A percentile compares a stretch with the other conserved stretches of the same genome.
These are phyloP conservation scores for Nycteola revayana DNA, from an alignment of 2,888 invertebrate genomes.

Conservation along the genomic window DNA sequence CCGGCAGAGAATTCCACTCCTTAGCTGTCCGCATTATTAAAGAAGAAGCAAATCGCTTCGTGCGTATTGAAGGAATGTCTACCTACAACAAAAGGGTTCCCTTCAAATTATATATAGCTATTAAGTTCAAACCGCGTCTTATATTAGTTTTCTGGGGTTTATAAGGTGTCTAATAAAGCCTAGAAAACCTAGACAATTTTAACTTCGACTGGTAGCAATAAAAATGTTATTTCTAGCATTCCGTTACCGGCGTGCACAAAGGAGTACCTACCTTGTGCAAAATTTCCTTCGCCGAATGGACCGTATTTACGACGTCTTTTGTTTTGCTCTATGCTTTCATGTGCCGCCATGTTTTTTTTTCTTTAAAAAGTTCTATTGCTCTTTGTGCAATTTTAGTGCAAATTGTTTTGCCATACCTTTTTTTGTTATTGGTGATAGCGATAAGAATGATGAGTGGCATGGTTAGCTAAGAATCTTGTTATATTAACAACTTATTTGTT, in stretches of 20 bases:
- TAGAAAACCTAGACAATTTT: not conserved
- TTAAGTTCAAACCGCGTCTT: too few relatives aligned
- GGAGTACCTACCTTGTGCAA: constrained; percentile 53
- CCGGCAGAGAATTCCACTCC: too few relatives aligned
- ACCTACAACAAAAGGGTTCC: too few relatives aligned
- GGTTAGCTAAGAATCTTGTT: too few relatives aligned
- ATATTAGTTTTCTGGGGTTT: too few relatives aligned
- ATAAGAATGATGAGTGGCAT: too few relatives aligned
- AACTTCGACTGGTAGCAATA: constrained; percentile 22
- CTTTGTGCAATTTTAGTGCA: constrained; percentile 50
- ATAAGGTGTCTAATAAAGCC: too few relatives aligned
- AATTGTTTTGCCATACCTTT: constrained; percentile 47
- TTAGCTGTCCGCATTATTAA: too few relatives aligned
- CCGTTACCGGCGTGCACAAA: constrained; percentile 10
- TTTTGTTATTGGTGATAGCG: constrained; percentile 22
- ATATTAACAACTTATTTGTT: too few relatives aligned
- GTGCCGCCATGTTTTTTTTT: constrained; percentile 40
- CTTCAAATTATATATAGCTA: too few relatives aligned
- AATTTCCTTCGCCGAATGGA: constrained; percentile 73
- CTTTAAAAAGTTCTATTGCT: constrained; percentile 29
- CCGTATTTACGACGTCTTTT: constrained; percentile 63
- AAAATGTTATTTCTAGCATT: constrained; percentile 19
- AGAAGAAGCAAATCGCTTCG: too few relatives aligned
- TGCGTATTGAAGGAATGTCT: too few relatives aligned
- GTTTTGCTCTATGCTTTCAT: constrained; percentile 52